Evolutionary conservation across 1,140 invertebrate species (phyloP), one percentile per base, ranked within the genome.

Genomic region (Dolichoris vasculosae): DNA sequence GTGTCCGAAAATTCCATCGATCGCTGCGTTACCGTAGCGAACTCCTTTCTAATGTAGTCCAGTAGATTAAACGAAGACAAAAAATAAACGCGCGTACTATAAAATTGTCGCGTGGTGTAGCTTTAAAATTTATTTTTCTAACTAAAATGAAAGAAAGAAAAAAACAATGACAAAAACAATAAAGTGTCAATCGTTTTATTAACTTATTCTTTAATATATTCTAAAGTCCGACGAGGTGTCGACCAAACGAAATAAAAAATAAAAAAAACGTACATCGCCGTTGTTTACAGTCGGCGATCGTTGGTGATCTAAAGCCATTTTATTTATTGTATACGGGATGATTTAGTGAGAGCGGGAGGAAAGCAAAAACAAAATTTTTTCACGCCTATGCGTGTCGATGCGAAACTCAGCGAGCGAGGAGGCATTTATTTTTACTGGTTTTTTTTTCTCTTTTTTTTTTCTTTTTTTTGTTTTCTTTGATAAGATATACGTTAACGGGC

Each of bases 61-160:
- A 81, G 48, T 85, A 84, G 83, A 79, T 84, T 84, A 83, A 83
- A 83, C 30, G 17, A 77, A 79, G 69, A 77, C 9, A 20, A 79
- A 69, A 63, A 55, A 51, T 71, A 81, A 48, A 81, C 9, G 20
- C 43, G 59, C 67, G 83, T 84, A 73, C 64, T 84, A 71, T n/a
- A 67, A 15, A 30, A 78, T 78, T 51, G 43, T 43, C 77, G 48
- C 64, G 83, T 59, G 17, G 77, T 32, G 26, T 73, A 85, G 83
- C 83, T 85, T 85, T 85, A 85, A 85, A 82, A 82, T 67, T 76
- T 85, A 82, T 85, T 85, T 85, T 85, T 85, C 40, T 85, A 85
- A 82, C 46, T 76, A 88, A 84, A 87, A 87, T 40, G 46, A 84
- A 86, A 84, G 69, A 87, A 88, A 89, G 81, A 86, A 83, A 87